phyloP scores from a whole-genome alignment of 2,113 vertebrate species.

The Oxygymnocypris stewartii region DNA sequence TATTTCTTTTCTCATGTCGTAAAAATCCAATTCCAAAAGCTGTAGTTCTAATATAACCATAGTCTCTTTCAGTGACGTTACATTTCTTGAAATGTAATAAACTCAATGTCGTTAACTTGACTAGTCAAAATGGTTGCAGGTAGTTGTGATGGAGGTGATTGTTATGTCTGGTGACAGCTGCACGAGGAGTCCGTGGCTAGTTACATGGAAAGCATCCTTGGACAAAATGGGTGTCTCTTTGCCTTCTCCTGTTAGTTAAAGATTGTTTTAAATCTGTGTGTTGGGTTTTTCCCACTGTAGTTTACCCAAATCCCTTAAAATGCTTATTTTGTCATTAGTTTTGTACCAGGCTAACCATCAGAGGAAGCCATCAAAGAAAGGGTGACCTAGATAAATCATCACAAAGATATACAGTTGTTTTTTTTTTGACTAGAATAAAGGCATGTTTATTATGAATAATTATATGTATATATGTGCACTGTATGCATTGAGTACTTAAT shows the following conservation, averaged over 20 bases:
- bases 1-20: no score
- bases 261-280: constrained; percentile 47
- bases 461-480: neutral
- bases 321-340: neutral
- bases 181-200: neutral
- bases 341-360: neutral
- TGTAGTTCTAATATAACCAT: accelerated
- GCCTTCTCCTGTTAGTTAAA: neutral
- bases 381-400: neutral
- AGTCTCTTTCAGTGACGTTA: neutral
- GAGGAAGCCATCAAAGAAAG: neutral
- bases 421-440: neutral
- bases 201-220: neutral
- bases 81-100: neutral
- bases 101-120: neutral
- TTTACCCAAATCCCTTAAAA: neutral
- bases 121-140: neutral
- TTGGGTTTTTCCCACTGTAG: constrained; percentile 7
- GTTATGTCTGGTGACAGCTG: constrained; percentile 16
- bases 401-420: no score
- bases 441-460: neutral
- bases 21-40: neutral
- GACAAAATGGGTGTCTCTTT: constrained; percentile 24
- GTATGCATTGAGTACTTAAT: neutral
- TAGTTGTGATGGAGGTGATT: neutral